Evolutionary conservation across 2,797 vertebrate genomes (phyloP).

Genomic region (Parauchenoglanis punctatus): DNA sequence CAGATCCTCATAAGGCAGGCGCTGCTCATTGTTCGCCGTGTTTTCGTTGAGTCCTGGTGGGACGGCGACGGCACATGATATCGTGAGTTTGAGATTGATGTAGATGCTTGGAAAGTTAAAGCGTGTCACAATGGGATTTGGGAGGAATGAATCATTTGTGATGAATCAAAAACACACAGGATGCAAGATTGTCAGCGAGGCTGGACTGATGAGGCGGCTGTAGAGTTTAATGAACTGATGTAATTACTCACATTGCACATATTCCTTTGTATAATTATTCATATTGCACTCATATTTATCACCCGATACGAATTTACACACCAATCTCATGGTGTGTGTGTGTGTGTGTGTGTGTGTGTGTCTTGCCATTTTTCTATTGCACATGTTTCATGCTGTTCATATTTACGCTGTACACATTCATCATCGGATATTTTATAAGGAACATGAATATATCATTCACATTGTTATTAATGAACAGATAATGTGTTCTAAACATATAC

Average conservation of each 20-base stretch:
- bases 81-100: neutral
- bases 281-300: neutral
- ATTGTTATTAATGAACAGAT: neutral
- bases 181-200: too few species aligned
- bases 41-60: slow-evolving; percentile 1
- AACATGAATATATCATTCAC: neutral
- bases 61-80: neutral
- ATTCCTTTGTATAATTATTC: neutral
- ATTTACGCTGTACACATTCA: neutral
- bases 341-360: slow-evolving; percentile 2
- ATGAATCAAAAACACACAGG: neutral
- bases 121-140: neutral
- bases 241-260: neutral
- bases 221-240: neutral
- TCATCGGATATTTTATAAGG: neutral
- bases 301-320: neutral
- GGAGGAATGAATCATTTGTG: neutral
- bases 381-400: neutral
- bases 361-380: neutral
- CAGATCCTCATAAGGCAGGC: slow-evolving; percentile 62
- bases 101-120: neutral
- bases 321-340: neutral
- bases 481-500: neutral
- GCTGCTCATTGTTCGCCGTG: slow-evolving; percentile 48
- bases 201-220: neutral